Percentiles rank a stretch among this genome's conserved stretches.
Conservation (phyloP, 2,888 invertebrate genomes). For the Poecilobothrus nobilitatus region DNA sequence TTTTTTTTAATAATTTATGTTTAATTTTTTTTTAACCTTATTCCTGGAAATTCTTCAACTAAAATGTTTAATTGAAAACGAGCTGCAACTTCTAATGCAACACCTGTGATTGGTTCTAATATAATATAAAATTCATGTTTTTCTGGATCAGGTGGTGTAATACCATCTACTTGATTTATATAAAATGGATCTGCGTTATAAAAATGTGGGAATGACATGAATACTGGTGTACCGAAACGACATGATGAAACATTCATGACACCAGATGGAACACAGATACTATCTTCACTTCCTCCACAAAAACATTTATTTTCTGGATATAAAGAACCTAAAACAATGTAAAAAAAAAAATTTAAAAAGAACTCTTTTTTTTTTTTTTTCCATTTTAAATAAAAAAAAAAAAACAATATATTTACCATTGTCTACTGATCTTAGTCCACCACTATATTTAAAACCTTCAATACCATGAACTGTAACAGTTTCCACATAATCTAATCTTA, state of each 20-base stretch:
- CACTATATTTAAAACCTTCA: conserved; percentile 56
- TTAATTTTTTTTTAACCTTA: conserved; percentile 61
- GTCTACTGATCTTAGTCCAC: conserved; percentile 58
- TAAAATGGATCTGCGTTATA: conserved; percentile 64
- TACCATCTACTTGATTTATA: conserved; percentile 54
- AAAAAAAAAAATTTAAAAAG: background rate
- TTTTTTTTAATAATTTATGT: background rate
- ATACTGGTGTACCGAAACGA: conserved; percentile 71
- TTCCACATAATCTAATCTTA: conserved; percentile 54
- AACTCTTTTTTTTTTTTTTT: background rate
- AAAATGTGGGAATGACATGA: conserved; percentile 79
- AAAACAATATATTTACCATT: conserved; percentile 49
- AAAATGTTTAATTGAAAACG: conserved; percentile 72
- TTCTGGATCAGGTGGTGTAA: conserved; percentile 54
- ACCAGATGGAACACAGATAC: conserved; percentile 59
- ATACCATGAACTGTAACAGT: conserved; percentile 53
- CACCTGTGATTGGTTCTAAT: conserved; percentile 65
- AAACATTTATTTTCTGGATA: conserved; percentile 58
- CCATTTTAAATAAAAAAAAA: too few relatives aligned
- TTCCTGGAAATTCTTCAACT: conserved; percentile 53
- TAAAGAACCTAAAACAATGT: conserved; percentile 46
- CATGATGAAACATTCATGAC: conserved; percentile 71
- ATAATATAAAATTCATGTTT: conserved; percentile 68
- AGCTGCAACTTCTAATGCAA: conserved; percentile 66
- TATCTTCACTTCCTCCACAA: conserved; percentile 53